Percentiles rank a stretch among this genome's conserved stretches.
Conservation (phyloP, 1,140 invertebrate species). For the Halyomorpha halys region DNA sequence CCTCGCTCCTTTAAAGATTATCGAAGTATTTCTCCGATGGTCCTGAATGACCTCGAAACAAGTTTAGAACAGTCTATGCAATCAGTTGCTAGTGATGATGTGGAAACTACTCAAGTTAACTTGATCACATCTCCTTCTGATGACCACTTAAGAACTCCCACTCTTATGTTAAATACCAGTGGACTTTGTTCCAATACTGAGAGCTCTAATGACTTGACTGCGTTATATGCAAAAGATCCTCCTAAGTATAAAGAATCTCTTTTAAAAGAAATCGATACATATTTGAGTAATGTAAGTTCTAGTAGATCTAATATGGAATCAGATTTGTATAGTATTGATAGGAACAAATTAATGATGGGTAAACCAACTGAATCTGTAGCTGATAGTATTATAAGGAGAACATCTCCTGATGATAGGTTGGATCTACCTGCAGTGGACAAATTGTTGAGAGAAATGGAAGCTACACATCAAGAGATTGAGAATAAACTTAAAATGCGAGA, state of each 20-base stretch:
- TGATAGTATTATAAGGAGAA: background rate
- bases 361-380: background rate
- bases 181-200: slow-evolving; percentile 2
- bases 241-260: slow-evolving; percentile 11
- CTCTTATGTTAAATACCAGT: background rate
- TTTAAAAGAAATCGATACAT: slow-evolving; percentile 20
- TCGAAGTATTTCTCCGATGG: background rate
- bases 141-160: background rate
- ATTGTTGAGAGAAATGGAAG: slow-evolving; percentile 39
- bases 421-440: slow-evolving; percentile 38
- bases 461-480: slow-evolving; percentile 35
- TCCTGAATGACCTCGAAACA: background rate
- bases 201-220: background rate
- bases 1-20: slow-evolving; percentile 10
- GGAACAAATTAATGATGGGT: background rate
- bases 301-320: background rate
- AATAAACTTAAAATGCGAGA: slow-evolving; percentile 28
- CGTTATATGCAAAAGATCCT: background rate
- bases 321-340: background rate
- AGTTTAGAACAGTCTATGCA: background rate
- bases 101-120: background rate
- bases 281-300: slow-evolving; percentile 11
- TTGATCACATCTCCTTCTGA: background rate
- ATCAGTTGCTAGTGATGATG: background rate
- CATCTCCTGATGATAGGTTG: slow-evolving; percentile 32